Evolutionary conservation across 2,797 vertebrate genomes (phyloP).

Genomic region (Falco biarmicus): DNA sequence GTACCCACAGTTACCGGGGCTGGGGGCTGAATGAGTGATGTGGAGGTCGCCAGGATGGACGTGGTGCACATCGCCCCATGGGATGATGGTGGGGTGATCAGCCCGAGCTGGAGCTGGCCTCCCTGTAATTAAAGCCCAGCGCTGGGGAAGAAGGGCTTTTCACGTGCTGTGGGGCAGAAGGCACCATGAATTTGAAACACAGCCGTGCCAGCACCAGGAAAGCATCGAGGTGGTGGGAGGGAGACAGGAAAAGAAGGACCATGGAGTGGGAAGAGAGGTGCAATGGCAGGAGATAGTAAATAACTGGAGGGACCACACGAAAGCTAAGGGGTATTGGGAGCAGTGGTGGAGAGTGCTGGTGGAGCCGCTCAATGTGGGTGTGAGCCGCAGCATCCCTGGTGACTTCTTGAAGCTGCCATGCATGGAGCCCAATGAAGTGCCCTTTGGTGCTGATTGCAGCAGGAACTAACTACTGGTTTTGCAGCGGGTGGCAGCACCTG

Average conservation of each 20-base stretch:
- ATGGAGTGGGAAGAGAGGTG: neutral
- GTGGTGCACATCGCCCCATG: accelerated
- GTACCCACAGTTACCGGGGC: accelerated
- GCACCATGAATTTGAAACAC: neutral
- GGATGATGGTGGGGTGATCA: neutral
- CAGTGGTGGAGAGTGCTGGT: slow-evolving; percentile 5
- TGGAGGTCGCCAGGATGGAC: neutral
- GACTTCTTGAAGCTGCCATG: neutral
- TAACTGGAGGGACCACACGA: neutral
- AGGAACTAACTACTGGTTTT: slow-evolving; percentile 50
- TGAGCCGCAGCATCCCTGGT: neutral
- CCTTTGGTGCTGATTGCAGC: slow-evolving; percentile 9
- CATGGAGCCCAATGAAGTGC: neutral
- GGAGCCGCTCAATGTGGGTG: neutral
- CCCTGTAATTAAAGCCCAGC: neutral
- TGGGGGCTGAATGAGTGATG: neutral
- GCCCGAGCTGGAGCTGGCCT: neutral
- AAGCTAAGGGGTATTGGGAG: neutral
- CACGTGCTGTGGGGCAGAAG: accelerated
- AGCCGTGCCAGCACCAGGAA: accelerated
- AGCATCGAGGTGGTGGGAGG: neutral
- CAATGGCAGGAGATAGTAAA: neutral
- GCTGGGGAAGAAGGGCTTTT: neutral
- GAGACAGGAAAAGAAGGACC: neutral
- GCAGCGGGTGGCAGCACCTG: slow-evolving; percentile 11